These are phyloP conservation scores for Calypte anna DNA, from an alignment of 2,113 vertebrate genomes.

Conservation along the genomic window DNA sequence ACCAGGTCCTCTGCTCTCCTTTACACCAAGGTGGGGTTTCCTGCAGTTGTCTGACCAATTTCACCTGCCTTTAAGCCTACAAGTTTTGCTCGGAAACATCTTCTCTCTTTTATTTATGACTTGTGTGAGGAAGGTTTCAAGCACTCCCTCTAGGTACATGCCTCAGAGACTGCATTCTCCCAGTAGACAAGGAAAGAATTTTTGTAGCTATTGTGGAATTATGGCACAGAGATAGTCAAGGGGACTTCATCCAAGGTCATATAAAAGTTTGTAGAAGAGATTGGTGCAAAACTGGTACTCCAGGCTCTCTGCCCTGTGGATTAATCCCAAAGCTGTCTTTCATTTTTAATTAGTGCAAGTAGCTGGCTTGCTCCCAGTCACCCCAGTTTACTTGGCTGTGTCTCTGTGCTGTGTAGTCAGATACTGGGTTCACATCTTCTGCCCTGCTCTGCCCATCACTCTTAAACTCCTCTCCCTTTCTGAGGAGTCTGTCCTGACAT, in stretches of 20 bases:
- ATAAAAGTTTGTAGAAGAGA: background rate
- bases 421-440: background rate
- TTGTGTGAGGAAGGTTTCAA: background rate
- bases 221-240: background rate
- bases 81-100: background rate
- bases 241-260: background rate
- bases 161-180: background rate
- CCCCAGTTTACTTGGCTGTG: background rate
- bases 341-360: background rate
- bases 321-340: background rate
- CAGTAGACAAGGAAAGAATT: background rate
- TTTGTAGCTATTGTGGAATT: background rate
- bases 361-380: background rate
- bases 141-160: background rate
- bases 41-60: background rate
- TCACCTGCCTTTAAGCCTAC: background rate
- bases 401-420: background rate
- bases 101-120: background rate
- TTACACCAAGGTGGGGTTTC: background rate
- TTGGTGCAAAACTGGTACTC: background rate
- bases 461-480: background rate
- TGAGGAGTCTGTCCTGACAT: background rate
- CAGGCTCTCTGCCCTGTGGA: background rate
- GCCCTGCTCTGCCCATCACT: background rate
- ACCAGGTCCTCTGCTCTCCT: background rate